These are phyloP conservation scores for Macropodus opercularis DNA, from an alignment of 2,797 vertebrate species.

Conservation along the genomic window DNA sequence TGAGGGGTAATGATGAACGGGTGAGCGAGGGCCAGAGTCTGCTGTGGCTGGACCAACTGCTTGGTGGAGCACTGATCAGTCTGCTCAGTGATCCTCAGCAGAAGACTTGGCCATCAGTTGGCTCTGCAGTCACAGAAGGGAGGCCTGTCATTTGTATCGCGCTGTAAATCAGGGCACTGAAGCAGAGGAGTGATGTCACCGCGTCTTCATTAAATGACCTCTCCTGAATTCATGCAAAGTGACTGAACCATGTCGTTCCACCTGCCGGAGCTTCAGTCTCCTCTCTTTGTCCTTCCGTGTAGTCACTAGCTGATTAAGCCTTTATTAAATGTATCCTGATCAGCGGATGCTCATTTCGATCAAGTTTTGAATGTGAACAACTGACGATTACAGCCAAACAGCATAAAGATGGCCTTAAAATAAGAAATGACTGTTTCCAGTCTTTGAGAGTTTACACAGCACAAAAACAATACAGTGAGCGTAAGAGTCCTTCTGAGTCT, in stretches of 20 bases:
- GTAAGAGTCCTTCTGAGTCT: constrained; percentile 24
- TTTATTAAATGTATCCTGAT: too few species aligned
- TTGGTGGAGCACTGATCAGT: too few species aligned
- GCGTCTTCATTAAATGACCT: constrained; percentile 24
- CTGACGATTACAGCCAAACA: constrained; percentile 7
- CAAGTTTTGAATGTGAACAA: constrained; percentile 10
- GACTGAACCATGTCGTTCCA: constrained; percentile 9
- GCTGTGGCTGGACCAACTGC: too few species aligned
- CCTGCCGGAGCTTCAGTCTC: constrained; percentile 24
- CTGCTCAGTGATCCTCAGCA: too few species aligned
- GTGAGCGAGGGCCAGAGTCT: too few species aligned
- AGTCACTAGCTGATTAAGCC: too few species aligned
- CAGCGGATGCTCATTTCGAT: too few species aligned
- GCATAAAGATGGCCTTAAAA: constrained; percentile 7
- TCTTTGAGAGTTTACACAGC: constrained; percentile 31
- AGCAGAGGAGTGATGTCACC: constrained; percentile 10
- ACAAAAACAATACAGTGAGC: constrained; percentile 43
- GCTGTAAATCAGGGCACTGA: constrained; percentile 18
- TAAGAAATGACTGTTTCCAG: constrained; percentile 23
- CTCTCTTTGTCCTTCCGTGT: too few species aligned
- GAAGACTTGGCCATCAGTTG: too few species aligned
- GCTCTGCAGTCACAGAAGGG: neutral
- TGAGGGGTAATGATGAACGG: too few species aligned
- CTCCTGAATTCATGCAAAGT: constrained; percentile 45
- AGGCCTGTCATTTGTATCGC: neutral